Conservation (phyloP, 2,113 vertebrate genomes). For the Mesoclemmys tuberculata region DNA sequence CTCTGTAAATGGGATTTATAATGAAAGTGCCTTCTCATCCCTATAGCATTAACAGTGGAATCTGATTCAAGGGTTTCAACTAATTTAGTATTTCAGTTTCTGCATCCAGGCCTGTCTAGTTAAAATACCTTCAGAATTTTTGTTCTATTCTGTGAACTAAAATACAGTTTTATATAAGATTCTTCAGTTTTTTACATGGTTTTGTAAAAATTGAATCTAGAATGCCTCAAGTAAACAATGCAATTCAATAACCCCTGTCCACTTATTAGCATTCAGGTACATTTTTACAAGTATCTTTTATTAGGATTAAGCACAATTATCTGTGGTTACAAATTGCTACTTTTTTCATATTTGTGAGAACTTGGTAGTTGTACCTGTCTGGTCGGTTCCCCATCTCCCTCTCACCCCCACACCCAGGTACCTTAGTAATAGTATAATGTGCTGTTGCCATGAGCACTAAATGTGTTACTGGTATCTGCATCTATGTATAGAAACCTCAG, state of each 20-base stretch:
- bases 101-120: background rate
- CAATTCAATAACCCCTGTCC: background rate
- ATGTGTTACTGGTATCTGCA: background rate
- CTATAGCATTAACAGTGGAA: background rate
- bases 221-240: background rate
- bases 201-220: background rate
- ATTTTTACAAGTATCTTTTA: background rate
- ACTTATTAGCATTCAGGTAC: background rate
- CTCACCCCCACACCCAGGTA: too few species aligned
- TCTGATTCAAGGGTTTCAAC: background rate
- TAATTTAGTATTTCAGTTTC: background rate
- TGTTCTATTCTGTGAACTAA: background rate
- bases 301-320: background rate
- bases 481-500: slow-evolving; percentile 81
- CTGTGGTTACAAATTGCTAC: background rate
- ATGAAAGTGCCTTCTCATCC: background rate
- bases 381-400: background rate
- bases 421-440: background rate
- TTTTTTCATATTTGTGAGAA: background rate
- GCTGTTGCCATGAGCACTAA: background rate
- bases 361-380: background rate
- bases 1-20: background rate
- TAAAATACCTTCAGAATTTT: background rate
- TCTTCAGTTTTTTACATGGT: background rate
- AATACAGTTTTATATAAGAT: background rate